Percentiles rank a stretch among this genome's conserved stretches.
Conservation (phyloP, 1,140 invertebrate species). For the Adelges cooleyi region DNA sequence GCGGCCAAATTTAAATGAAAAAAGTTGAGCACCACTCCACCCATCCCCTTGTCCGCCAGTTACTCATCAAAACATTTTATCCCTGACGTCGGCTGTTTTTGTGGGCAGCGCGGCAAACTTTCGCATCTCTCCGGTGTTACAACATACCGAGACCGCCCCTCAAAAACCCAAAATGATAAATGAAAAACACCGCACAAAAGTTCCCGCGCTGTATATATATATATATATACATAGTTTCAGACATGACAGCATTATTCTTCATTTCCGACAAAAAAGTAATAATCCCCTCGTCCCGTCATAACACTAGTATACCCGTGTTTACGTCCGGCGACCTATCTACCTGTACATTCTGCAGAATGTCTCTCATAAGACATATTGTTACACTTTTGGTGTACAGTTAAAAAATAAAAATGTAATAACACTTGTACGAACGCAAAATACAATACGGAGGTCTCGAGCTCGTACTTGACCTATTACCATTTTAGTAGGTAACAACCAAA, state of each 20-base stretch:
- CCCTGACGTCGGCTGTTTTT: conserved; percentile 8
- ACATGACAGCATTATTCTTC: conserved; percentile 22
- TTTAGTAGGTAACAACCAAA: too few relatives aligned
- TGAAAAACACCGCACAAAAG: conserved; percentile 19
- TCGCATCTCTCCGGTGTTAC: not conserved
- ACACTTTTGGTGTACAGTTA: too few relatives aligned
- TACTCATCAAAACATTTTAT: conserved; percentile 24
- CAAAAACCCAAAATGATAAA: conserved; percentile 1
- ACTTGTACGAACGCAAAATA: too few relatives aligned
- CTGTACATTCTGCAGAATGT: too few relatives aligned
- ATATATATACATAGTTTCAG: too few relatives aligned
- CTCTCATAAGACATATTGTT: too few relatives aligned
- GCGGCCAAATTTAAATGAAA: conserved; percentile 18
- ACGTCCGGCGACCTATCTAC: too few relatives aligned
- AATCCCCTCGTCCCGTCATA: too few relatives aligned
- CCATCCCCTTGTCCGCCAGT: not conserved
- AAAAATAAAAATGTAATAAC: too few relatives aligned
- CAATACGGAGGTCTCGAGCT: too few relatives aligned
- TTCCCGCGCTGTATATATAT: not conserved
- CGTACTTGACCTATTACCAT: too few relatives aligned
- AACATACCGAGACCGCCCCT: not conserved
- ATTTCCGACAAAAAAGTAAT: not conserved
- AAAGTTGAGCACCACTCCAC: not conserved
- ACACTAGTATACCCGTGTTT: too few relatives aligned
- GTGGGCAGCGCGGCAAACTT: conserved; percentile 9